Conservation (phyloP, 2,113 vertebrate genomes). For the Muntiacus reevesi region DNA sequence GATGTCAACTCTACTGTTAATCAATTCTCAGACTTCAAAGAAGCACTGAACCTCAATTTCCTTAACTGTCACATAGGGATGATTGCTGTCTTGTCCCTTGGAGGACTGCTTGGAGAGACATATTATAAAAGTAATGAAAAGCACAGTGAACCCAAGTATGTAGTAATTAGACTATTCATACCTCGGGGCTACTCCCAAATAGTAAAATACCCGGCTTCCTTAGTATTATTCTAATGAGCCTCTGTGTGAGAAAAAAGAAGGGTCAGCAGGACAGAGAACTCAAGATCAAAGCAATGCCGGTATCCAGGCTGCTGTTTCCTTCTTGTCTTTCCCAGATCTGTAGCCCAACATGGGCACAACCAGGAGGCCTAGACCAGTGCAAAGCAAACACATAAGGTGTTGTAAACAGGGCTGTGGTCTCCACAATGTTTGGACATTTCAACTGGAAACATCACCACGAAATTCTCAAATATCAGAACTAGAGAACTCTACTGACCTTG, state of each 20-base stretch:
- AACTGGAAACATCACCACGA: background rate
- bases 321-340: background rate
- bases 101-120: background rate
- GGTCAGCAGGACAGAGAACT: background rate
- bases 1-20: background rate
- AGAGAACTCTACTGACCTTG: background rate
- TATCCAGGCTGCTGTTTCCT: background rate
- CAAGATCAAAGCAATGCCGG: background rate
- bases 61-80: background rate
- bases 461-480: background rate
- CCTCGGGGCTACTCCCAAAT: background rate
- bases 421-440: background rate
- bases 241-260: background rate
- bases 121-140: constrained; percentile 19
- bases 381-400: background rate
- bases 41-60: background rate
- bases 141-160: background rate
- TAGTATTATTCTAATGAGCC: background rate
- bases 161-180: background rate
- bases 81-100: background rate
- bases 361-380: accelerated
- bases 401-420: background rate
- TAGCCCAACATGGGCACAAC: background rate
- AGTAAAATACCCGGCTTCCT: background rate
- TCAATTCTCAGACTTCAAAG: background rate